Base-by-base conservation (phyloP, 1,140 invertebrate species). In the Lasioglossum albipes region DNA sequence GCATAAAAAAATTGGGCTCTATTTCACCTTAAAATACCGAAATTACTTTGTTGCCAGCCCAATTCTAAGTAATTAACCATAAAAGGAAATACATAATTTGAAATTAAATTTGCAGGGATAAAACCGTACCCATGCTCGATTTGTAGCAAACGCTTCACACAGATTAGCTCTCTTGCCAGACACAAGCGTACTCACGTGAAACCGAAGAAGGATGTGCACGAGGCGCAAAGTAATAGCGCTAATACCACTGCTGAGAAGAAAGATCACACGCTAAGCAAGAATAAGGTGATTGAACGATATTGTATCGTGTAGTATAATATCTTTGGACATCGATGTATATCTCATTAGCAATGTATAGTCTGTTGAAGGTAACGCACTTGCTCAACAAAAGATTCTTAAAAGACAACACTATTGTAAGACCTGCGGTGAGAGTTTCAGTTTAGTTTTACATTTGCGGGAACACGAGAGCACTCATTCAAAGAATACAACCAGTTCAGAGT, bases 61-160 rank as follows among this genome's bases (percentile, higher is more conserved):
- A 27, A 27, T 27, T 27, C 0, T 27, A 27, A 27, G 27, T 27
- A 27, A 27, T 27, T 27, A 1, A 27, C 27, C 27, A 27, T 16
- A 72, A 41, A 75, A 64, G 13, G 2, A n/a, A 66, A 31, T 61
- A n/a, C n/a, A n/a, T n/a, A 12, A 20, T 42, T 12, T 52, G 5
- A 5, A 61, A 54, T 74, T 75, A n/a, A 62, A 81, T 80, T 82
- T 86, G 1, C n/a, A 91, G 93, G 93, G 54, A 82, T 92, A 20
- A 94, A 93, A 82, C 93, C 92, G 41, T 94, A 94, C 84, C 91
- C 89, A 6, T 94, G 94, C 74, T 88, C 89, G n/a, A 86, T 90
- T 65, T 94, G 94, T 85, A 93, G 92, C 4, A 93, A 92, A 75
- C 89, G 93, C 75, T 94, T 94, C 71, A 94, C 92, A 41, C 91